phyloP scores from a whole-genome alignment of 2,797 vertebrate species.

The Gadopsis bispinosus region DNA sequence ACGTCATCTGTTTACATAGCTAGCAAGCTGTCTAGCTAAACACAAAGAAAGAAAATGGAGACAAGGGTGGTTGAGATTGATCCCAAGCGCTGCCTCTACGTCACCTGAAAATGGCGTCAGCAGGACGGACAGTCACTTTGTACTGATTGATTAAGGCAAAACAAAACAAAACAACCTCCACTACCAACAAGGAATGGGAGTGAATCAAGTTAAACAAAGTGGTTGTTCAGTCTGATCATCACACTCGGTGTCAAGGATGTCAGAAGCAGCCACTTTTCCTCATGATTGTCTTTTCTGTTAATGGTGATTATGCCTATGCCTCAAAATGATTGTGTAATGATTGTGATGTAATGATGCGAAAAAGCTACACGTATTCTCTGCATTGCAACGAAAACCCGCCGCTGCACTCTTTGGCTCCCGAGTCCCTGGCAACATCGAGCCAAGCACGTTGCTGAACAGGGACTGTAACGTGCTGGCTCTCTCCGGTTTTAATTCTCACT shows the following conservation, averaged over 20 bases:
- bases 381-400: not conserved
- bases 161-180: not conserved
- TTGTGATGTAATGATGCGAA: not conserved
- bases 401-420: conserved; percentile 8
- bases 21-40: not conserved
- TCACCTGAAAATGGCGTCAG: no score
- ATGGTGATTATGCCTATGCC: not conserved
- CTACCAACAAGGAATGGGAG: not conserved
- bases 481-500: conserved; percentile 36
- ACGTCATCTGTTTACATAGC: not conserved
- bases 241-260: not conserved
- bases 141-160: not conserved
- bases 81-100: no score
- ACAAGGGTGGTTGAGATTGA: not conserved
- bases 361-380: not conserved
- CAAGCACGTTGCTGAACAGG: not conserved
- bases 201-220: not conserved
- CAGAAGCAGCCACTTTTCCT: not conserved
- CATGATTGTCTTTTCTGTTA: not conserved
- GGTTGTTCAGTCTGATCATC: not conserved
- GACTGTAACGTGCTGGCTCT: not conserved
- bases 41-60: not conserved
- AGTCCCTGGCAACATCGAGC: conserved; percentile 51
- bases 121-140: not conserved
- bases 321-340: not conserved